Evolutionary conservation across 1,140 invertebrate species (phyloP).

Genomic region (Ridgeia piscesae): DNA sequence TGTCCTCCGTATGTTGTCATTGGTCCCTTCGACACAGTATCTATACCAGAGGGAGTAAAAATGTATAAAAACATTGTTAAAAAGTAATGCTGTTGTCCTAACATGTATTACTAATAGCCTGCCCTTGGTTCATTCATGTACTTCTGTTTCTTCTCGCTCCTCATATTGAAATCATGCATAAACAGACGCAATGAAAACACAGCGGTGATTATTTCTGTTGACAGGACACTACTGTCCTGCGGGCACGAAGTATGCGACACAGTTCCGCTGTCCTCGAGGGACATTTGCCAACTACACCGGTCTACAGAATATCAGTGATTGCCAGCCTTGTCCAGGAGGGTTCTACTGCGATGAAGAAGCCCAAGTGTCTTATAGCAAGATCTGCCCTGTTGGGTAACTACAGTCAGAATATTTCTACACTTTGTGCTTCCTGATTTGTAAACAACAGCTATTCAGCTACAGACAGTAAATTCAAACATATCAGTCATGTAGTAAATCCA

Average conservation of each 20-base stretch:
- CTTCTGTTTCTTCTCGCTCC: not conserved
- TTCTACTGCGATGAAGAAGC: slow-evolving; percentile 51
- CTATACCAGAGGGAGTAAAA: too few species aligned
- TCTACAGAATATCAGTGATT: slow-evolving; percentile 39
- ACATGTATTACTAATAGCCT: not conserved
- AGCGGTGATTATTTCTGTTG: slow-evolving; percentile 22
- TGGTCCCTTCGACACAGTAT: too few species aligned
- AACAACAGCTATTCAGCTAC: too few species aligned
- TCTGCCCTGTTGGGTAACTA: slow-evolving; percentile 47
- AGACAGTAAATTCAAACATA: too few species aligned
- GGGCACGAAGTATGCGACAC: slow-evolving; percentile 43
- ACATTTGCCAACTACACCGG: slow-evolving; percentile 39
- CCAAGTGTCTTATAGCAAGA: slow-evolving; percentile 43
- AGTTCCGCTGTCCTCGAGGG: slow-evolving; percentile 46
- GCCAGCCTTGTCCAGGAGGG: slow-evolving; percentile 49
- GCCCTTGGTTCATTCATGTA: not conserved
- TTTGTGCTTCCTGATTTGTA: too few species aligned
- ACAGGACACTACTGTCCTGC: slow-evolving; percentile 50
- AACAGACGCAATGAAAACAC: not conserved
- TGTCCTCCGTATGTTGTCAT: too few species aligned
- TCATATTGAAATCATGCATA: not conserved
- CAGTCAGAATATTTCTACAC: too few species aligned
- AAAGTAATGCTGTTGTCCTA: not conserved
- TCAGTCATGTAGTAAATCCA: too few species aligned
- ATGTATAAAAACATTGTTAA: too few species aligned